Evolutionary conservation across 2,888 invertebrate genomes (phyloP), one percentile per base, ranked within the genome.

Genomic region (Rhabditoides inermis): DNA sequence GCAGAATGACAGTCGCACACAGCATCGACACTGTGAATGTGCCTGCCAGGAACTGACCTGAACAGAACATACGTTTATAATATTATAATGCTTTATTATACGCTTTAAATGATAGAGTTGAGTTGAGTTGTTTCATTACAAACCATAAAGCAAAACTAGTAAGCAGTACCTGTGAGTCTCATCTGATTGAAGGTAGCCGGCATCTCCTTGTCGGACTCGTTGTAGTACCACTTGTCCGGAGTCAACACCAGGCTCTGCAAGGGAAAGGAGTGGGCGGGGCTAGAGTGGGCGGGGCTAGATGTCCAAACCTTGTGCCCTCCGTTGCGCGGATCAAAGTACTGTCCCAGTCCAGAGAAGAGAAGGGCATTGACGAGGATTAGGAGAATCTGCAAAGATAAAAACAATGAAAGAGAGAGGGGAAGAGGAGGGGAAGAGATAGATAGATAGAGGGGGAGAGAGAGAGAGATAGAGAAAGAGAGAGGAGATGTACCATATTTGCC

Each of bases 291-390:
- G 30, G 10, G 7, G 23, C 47, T 23, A 44, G 7, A 18, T 20
- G 27, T 20, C 10, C n/a, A 15, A 45, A 61, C 63, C 55, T 55
- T 53, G 37, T 61, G 61, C n/a, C 55, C 55, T 1, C 58, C 58
- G 40, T 64, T 56, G 22, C 57, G 54, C 28, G 58, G 53, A 10
- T 60, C 65, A 39, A 72, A 65, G 32, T 73, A 73, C 52, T 72
- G 71, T 18, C 73, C 73, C 41, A 73, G 63, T 27, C 73, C 73
- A 6, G 73, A 67, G 55, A 70, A 65, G 20, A 73, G 61, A 27
- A 73, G 59, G 22, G 65, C 56, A 46, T 73, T 73, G 30, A 73
- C 65, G 12, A 73, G 58, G 15, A 64, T 51, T 0, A 73, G 55
- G 2, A 73, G 53, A 44, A 68, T 58, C 68, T 69, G 58, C 53